phyloP scores from a whole-genome alignment of 2,888 invertebrate species.

The Falcaria lacertinaria region DNA sequence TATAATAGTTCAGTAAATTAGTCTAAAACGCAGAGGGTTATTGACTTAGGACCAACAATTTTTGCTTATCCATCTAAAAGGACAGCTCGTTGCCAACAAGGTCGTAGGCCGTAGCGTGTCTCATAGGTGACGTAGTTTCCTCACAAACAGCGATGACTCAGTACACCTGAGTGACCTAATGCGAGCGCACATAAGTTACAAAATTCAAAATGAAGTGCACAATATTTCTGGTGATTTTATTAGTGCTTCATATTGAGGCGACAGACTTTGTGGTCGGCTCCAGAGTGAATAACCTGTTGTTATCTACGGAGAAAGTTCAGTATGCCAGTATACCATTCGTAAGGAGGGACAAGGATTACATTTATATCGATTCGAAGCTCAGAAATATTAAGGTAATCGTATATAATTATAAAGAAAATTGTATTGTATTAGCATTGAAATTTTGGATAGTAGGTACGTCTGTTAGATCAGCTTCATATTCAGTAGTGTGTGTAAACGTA shows the following conservation, averaged over 20 bases:
- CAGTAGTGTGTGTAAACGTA: too few relatives aligned
- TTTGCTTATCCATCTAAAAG: too few relatives aligned
- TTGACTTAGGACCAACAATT: too few relatives aligned
- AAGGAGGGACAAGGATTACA: slow-evolving; percentile 60
- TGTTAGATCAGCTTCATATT: too few relatives aligned
- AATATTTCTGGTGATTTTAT: slow-evolving; percentile 35
- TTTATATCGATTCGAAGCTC: slow-evolving; percentile 52
- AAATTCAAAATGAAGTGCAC: slow-evolving; percentile 47
- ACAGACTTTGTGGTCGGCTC: slow-evolving; percentile 59
- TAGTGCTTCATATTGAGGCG: slow-evolving; percentile 43
- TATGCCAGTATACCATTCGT: slow-evolving; percentile 45
- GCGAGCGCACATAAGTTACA: slow-evolving; percentile 34
- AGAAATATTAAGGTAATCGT: slow-evolving; percentile 67
- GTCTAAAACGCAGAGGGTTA: too few relatives aligned
- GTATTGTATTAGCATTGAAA: too few relatives aligned
- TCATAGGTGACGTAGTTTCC: slow-evolving; percentile 1
- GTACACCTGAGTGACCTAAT: slow-evolving; percentile 4
- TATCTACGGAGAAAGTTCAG: slow-evolving; percentile 60
- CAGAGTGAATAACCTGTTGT: slow-evolving; percentile 57
- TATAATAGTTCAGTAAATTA: too few relatives aligned
- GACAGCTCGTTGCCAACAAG: neutral
- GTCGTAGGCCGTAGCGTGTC: neutral
- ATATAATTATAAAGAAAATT: too few relatives aligned
- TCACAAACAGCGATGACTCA: slow-evolving; percentile 12
- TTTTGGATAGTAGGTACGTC: too few relatives aligned